Evolutionary conservation across 2,113 vertebrate genomes (phyloP).

Genomic region (Pollachius pollachius): DNA sequence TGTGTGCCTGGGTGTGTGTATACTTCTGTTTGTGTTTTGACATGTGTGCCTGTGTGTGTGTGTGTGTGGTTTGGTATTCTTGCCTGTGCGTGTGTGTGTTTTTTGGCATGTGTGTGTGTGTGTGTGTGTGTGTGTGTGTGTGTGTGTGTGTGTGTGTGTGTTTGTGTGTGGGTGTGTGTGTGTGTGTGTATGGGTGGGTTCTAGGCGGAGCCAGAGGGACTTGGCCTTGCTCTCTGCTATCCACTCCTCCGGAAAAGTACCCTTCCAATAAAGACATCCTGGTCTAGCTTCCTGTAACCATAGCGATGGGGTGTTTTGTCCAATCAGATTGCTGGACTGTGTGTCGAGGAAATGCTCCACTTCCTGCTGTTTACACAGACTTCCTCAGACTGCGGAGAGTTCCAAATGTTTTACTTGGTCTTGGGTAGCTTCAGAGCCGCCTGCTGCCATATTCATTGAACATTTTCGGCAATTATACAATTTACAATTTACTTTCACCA

Average conservation of each 20-base stretch:
- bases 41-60: neutral
- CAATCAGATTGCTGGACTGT: slow-evolving; percentile 48
- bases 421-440: slow-evolving; percentile 27
- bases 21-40: neutral
- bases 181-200: slow-evolving; percentile 6
- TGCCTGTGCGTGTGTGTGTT: neutral
- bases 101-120: neutral
- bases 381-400: slow-evolving; percentile 51
- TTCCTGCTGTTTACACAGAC: slow-evolving; percentile 66
- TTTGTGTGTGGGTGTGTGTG: neutral
- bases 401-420: slow-evolving; percentile 24
- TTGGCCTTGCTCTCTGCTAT: neutral
- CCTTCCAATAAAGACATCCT: slow-evolving; percentile 44
- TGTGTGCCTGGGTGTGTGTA: neutral
- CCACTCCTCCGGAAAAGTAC: slow-evolving; percentile 13
- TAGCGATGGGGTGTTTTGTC: slow-evolving; percentile 58
- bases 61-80: slow-evolving; percentile 5
- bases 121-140: neutral
- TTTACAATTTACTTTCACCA: neutral
- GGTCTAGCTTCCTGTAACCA: slow-evolving; percentile 73
- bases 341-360: slow-evolving; percentile 54
- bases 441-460: neutral
- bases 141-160: neutral
- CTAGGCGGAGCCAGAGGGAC: neutral
- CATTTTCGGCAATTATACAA: neutral